Evolutionary conservation across 2,113 vertebrate species (phyloP).

Genomic region (Chroicocephalus ridibundus): DNA sequence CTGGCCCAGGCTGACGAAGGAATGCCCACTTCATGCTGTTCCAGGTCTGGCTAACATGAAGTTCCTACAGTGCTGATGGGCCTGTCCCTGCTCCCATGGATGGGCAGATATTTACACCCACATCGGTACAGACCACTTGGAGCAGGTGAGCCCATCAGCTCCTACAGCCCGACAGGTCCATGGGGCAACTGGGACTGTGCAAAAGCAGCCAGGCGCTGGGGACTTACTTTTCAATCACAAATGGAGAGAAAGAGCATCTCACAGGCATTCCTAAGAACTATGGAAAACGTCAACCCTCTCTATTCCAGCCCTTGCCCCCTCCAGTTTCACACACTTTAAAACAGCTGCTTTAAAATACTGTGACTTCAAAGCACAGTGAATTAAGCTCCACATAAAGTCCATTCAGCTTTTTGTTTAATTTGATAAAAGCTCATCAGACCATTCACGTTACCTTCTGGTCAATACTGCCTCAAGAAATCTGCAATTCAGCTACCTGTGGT

Average conservation of each 20-base stretch:
- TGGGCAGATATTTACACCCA: neutral
- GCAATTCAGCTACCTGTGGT: constrained; percentile 54
- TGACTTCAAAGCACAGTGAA: constrained; percentile 56
- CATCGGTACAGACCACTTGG: neutral
- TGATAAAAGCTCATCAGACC: constrained; percentile 65
- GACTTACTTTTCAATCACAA: neutral
- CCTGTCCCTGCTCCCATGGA: neutral
- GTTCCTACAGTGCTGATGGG: neutral
- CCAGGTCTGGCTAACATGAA: neutral
- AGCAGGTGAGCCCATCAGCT: neutral
- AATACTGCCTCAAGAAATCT: constrained; percentile 60
- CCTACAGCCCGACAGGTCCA: neutral
- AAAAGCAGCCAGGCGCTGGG: neutral
- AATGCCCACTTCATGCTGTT: neutral
- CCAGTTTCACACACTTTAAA: neutral
- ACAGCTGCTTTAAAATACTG: constrained; percentile 30
- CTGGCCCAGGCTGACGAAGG: neutral
- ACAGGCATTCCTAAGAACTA: neutral
- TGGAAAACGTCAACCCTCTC: neutral
- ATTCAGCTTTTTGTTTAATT: constrained; percentile 67
- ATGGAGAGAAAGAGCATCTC: neutral
- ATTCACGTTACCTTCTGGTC: constrained; percentile 53
- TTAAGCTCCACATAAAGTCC: constrained; percentile 49
- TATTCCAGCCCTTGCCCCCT: neutral
- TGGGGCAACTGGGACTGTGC: neutral